These are phyloP conservation scores for Goniozus legneri DNA, from an alignment of 1,140 invertebrate species.

Conservation along the genomic window DNA sequence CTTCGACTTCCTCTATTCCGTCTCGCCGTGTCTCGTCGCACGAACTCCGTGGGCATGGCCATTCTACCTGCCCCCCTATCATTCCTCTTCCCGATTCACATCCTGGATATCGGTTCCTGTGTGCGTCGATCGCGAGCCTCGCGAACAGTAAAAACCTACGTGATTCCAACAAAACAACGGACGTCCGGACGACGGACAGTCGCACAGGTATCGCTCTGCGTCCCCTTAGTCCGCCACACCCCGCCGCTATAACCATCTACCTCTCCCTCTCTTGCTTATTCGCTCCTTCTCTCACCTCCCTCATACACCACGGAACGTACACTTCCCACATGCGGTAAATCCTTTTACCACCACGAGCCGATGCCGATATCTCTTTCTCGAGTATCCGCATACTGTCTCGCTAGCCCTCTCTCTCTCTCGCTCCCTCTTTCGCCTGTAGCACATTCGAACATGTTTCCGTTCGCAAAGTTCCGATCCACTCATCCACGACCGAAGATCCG, in stretches of 20 bases:
- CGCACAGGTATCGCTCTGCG: conserved; percentile 50
- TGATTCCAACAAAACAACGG: conserved; percentile 55
- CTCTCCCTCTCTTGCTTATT: conserved; percentile 14
- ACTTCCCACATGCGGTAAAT: no score
- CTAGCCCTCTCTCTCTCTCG: conserved; percentile 7
- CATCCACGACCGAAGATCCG: no score
- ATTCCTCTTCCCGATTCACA: conserved; percentile 36
- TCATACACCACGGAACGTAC: no score
- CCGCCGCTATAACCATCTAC: conserved; percentile 20
- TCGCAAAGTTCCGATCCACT: no score
- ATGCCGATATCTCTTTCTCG: no score
- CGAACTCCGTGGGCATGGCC: no score
- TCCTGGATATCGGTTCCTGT: conserved; percentile 39
- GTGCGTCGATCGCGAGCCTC: conserved; percentile 14
- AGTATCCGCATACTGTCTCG: conserved; percentile 3
- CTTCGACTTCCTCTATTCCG: no score
- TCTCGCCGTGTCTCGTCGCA: no score
- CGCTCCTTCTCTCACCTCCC: conserved; percentile 4
- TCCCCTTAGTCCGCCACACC: conserved; percentile 21
- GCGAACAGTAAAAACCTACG: conserved; percentile 27
- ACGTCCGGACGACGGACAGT: conserved; percentile 51
- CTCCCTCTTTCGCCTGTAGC: conserved; percentile 20
- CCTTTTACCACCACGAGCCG: no score
- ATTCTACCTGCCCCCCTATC: no score
- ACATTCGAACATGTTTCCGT: no score